Percentiles rank a stretch among this genome's conserved stretches.
These are phyloP conservation scores for Drosophila hamatofila DNA, from an alignment of 2,888 invertebrate genomes.

Conservation along the genomic window DNA sequence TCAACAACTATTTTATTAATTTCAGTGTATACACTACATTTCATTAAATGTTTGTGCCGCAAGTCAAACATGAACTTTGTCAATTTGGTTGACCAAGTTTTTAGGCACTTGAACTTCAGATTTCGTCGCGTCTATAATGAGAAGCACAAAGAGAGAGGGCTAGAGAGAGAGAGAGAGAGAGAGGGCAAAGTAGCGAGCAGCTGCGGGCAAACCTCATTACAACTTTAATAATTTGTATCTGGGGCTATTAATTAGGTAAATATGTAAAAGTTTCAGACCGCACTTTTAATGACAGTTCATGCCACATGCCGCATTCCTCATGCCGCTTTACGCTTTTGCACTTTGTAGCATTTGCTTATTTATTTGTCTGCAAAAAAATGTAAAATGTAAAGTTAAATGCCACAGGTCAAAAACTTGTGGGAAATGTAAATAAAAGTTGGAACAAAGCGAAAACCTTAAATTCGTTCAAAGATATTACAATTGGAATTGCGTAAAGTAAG, in stretches of 20 bases:
- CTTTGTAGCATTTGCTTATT: constrained; percentile 23
- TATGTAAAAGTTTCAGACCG: constrained; percentile 19
- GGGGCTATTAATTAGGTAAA: constrained; percentile 60
- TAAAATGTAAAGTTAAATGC: constrained; percentile 22
- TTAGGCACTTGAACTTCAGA: constrained; percentile 23
- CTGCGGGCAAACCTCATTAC: constrained; percentile 46
- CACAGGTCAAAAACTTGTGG: neutral
- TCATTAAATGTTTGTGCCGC: constrained; percentile 1
- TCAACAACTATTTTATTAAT: neutral
- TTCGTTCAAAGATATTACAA: neutral
- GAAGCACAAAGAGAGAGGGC: neutral
- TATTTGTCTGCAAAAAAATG: constrained; percentile 27
- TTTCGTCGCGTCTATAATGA: constrained; percentile 3
- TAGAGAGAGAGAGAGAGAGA: neutral
- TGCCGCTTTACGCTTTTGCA: constrained; percentile 5
- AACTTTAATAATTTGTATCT: constrained; percentile 57
- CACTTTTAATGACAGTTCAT: constrained; percentile 19
- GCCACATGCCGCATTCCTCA: constrained; percentile 15
- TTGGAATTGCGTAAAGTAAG: neutral
- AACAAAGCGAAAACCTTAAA: neutral
- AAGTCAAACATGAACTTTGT: constrained; percentile 34
- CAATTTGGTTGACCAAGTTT: constrained; percentile 46
- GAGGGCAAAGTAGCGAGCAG: neutral
- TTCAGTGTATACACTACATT: neutral
- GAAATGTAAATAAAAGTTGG: neutral